phyloP scores from a whole-genome alignment of 2,797 vertebrate species.

The Chelon auratus region DNA sequence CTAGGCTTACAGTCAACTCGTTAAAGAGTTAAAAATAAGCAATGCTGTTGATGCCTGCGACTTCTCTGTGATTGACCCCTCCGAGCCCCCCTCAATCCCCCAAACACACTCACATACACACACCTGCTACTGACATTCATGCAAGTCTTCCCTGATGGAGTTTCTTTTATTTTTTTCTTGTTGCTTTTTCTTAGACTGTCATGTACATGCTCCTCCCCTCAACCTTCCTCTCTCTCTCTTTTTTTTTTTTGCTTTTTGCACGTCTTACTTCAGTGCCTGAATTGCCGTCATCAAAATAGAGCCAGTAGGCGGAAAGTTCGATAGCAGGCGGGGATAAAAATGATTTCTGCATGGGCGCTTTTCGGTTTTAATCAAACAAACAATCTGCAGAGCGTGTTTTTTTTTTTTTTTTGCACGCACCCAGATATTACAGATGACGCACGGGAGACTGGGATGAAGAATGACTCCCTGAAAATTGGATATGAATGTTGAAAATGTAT shows the following conservation, averaged over 20 bases:
- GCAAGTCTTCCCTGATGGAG: conserved; percentile 33
- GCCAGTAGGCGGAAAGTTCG: not conserved
- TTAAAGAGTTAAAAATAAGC: conserved; percentile 87
- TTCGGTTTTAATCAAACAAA: conserved; percentile 22
- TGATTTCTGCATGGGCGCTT: not conserved
- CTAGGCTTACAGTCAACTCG: conserved; percentile 80
- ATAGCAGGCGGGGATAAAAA: not conserved
- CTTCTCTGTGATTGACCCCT: conserved; percentile 71
- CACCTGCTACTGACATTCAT: conserved; percentile 74
- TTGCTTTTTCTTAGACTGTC: not conserved
- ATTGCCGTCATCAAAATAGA: not conserved
- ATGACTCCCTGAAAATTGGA: conserved; percentile 6
- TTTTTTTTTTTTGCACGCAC: not conserved
- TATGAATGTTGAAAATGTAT: not conserved
- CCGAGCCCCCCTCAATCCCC: conserved; percentile 38
- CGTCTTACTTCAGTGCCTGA: not conserved
- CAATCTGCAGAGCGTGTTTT: not conserved
- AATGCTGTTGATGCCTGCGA: conserved; percentile 67
- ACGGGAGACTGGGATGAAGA: not conserved
- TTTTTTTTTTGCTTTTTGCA: not conserved
- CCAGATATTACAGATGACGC: not conserved
- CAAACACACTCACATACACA: conserved; percentile 51
- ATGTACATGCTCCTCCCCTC: not conserved
- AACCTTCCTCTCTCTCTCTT: not conserved
- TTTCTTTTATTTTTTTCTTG: conserved; percentile 12